Evolutionary conservation across 2,113 vertebrate genomes (phyloP).

Genomic region (Tupaia tana): DNA sequence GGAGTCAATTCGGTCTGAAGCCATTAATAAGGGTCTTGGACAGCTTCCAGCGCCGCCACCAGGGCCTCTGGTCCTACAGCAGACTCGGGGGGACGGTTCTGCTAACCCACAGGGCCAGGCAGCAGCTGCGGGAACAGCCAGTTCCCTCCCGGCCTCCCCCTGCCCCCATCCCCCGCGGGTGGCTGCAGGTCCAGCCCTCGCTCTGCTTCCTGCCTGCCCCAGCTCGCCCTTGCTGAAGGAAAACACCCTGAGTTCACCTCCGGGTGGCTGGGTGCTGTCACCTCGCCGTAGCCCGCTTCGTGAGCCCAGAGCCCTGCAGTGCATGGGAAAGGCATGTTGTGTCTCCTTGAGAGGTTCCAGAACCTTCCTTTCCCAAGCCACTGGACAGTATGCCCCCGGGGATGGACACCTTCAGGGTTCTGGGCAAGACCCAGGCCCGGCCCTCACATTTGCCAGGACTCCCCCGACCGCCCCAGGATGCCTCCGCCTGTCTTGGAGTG

Average conservation of each 20-base stretch:
- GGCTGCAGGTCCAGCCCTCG: background rate
- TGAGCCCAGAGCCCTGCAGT: background rate
- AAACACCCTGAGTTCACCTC: constrained; percentile 76
- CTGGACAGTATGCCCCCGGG: background rate
- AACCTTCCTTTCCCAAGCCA: background rate
- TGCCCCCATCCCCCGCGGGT: background rate
- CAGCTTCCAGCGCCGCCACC: constrained; percentile 72
- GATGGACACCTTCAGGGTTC: background rate
- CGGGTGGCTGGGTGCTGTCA: constrained; percentile 72
- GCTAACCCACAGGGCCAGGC: background rate
- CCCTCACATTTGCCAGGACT: too few relatives aligned
- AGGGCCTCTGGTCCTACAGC: constrained; percentile 57
- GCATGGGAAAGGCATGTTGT: background rate
- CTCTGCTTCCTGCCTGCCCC: constrained; percentile 80
- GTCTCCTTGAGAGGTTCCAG: background rate
- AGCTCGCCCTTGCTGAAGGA: constrained; percentile 85
- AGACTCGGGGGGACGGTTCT: constrained; percentile 56
- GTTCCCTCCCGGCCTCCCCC: constrained; percentile 39
- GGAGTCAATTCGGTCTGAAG: constrained; percentile 70
- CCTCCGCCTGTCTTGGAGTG: background rate
- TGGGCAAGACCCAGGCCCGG: background rate
- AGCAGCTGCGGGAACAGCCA: too few relatives aligned
- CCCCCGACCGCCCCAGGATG: background rate
- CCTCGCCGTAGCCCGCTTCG: constrained; percentile 74
- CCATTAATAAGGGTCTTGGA: constrained; percentile 75